Evolutionary conservation across 2,888 invertebrate genomes (phyloP), one percentile per base, ranked within the genome.

Genomic region (Mythimna vitellina): DNA sequence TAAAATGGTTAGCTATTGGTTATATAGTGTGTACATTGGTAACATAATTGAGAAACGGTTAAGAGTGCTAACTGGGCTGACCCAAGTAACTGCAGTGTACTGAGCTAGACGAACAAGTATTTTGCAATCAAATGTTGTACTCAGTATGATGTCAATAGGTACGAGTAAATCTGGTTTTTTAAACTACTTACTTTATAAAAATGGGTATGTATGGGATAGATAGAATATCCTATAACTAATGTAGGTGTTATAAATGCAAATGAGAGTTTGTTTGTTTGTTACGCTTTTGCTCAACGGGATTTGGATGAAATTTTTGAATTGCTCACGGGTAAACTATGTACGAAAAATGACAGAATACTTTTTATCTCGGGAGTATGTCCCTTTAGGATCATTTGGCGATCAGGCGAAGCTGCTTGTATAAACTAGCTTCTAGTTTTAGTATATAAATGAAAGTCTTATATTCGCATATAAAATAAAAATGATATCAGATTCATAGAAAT

Each of bases 21-120:
- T 38, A 38, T 38, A 38, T 42, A 42, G 1, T 56, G 35, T 61
- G 9, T 67, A 61, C 38, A 46, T 61, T 53, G 38, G 38, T 56
- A 42, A 80, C 32, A 22, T 42, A 14, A 74, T 85, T 85, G 66
- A 49, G 86, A 74, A 83, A 86, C 63, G 22, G 75, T 83, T 62
- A 51, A 63, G 64, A 78, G 78, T 70, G 78, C 70, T 80, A 84
- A 84, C 68, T 70, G 51, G 58, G 22, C 51, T 68, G 81, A 56
- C 74, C 76, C 49, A 61, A 70, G 79, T 62, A 53, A 12, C n/a
- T 54, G 49, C 29, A 57, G 62, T 66, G 61, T 46, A 68, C 54
- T 42, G 42, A 53, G 74, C 51, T 68, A 60, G 74, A 22, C 65
- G 22, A 72, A 70, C 69, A 65, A 60, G 70, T 64, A 70, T 85